These are phyloP conservation scores for Phaedon cochleariae DNA, from an alignment of 2,888 invertebrate genomes.

Conservation along the genomic window DNA sequence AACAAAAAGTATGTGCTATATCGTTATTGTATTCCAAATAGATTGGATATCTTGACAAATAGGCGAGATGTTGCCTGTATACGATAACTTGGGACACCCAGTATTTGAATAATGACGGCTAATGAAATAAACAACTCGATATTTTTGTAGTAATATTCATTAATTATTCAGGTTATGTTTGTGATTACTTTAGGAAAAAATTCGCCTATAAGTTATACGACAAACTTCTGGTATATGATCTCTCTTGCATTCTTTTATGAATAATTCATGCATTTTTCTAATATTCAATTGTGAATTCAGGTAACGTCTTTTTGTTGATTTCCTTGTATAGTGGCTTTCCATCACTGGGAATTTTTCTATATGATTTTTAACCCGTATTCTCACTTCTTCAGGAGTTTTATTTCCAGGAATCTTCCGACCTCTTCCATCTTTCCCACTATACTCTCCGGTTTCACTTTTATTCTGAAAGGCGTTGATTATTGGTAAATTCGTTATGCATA, in stretches of 20 bases:
- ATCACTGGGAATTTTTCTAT: conserved; percentile 25
- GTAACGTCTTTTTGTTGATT: conserved; percentile 17
- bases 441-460: conserved; percentile 17
- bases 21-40: too few relatives aligned
- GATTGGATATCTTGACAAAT: too few relatives aligned
- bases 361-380: conserved; percentile 19
- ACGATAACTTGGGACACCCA: too few relatives aligned
- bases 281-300: conserved; percentile 19
- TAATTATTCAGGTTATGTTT: too few relatives aligned
- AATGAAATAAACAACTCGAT: too few relatives aligned
- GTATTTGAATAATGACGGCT: too few relatives aligned
- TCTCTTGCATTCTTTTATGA: conserved; percentile 14
- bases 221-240: conserved; percentile 13
- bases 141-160: too few relatives aligned
- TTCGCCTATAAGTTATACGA: not conserved
- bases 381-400: conserved; percentile 19
- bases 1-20: too few relatives aligned
- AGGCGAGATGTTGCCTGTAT: too few relatives aligned
- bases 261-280: conserved; percentile 22
- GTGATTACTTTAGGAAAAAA: too few relatives aligned
- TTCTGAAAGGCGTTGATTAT: conserved; percentile 23
- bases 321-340: conserved; percentile 25
- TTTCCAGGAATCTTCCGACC: conserved; percentile 8
- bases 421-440: conserved; percentile 10
- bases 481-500: conserved; percentile 18